Base-by-base conservation (phyloP, 2,797 vertebrate species). In the Neosalanx taihuensis region DNA sequence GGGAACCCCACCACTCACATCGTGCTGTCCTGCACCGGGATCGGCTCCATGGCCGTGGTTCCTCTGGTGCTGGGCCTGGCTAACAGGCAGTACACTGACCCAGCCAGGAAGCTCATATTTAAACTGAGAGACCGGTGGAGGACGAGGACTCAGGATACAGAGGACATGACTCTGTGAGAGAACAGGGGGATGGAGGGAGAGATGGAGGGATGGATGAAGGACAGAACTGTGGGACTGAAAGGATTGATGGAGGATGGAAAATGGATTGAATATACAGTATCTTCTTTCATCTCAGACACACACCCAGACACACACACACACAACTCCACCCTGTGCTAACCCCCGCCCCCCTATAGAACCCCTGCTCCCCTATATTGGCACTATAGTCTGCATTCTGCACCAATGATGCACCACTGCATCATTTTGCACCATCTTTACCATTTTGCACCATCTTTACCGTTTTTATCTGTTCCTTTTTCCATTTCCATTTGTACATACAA, bases 11-110 rank as follows among this genome's bases (percentile, higher is more conserved):
- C 83, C 74, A 86, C 90, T 0, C 91, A 93, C 81, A 82, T 94
- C 18, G 89, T 94, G 61, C 86, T 97, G 64, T 92, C 93, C 0
- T 95, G 94, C 57, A 88, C 91, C 0, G 95, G 96, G 1, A 95
- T 94, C 0, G 93, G 94, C 6, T 95, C 94, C 72, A 95, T 95
- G 51, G 93, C 94, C 0, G 80, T 93, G 2, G 92, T 96, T 72
- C 96, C 93, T 0, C 80, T 93, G 31, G 90, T 92, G 73, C 88
- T 95, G n/a, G 91, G 92, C 13, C 77, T 96, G 0, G 89, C 89
- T 1, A 94, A 92, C 78, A 84, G 79, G 62, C 90, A 94, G 82
- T 95, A 94, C 71, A 94, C 93, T 0, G 86, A 93, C 3, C 91
- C 93, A 0, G 86, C 89, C 0, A 60, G 71, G 37, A 90, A 87